phyloP scores from a whole-genome alignment of 2,113 vertebrate species.

The Chinchilla lanigera region DNA sequence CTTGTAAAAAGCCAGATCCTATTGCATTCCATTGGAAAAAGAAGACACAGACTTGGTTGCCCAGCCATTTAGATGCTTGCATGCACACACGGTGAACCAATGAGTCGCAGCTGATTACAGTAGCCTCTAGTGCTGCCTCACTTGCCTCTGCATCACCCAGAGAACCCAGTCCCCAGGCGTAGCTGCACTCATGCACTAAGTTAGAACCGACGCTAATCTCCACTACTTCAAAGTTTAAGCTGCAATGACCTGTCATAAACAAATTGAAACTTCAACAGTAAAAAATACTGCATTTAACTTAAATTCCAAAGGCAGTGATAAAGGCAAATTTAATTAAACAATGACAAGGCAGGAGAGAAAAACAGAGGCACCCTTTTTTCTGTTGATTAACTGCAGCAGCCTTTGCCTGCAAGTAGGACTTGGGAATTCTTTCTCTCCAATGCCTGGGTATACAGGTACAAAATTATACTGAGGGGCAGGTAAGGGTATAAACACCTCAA shows the following conservation, averaged over 20 bases:
- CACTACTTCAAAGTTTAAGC: neutral
- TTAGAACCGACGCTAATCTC: neutral
- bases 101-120: neutral
- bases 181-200: neutral
- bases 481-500: neutral
- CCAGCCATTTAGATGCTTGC: neutral
- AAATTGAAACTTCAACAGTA: neutral
- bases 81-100: neutral
- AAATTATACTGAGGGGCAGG: neutral
- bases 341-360: neutral
- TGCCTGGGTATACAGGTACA: neutral
- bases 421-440: neutral
- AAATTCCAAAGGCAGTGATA: neutral
- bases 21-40: neutral
- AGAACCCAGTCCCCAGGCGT: neutral
- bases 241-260: neutral
- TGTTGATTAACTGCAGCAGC: neutral
- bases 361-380: neutral
- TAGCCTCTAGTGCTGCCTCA: neutral
- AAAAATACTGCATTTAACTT: neutral
- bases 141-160: neutral
- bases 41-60: neutral
- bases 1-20: constrained; percentile 5
- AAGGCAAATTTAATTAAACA: neutral
- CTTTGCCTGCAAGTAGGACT: neutral